phyloP scores from a whole-genome alignment of 2,113 vertebrate species.

The Scomber colias region DNA sequence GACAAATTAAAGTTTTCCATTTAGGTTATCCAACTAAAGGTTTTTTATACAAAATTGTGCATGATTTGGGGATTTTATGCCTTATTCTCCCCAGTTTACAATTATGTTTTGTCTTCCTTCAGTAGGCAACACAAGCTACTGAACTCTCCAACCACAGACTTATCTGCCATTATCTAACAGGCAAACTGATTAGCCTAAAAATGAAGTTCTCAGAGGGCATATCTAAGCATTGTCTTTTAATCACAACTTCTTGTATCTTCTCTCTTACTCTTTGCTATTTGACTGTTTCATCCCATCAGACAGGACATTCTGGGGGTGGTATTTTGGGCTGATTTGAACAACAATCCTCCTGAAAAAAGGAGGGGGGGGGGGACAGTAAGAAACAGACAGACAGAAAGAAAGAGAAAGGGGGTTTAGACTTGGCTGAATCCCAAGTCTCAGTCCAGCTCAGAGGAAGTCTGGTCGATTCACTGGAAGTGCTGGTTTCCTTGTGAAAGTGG shows the following conservation, averaged over 20 bases:
- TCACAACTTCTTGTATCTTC: conserved; percentile 34
- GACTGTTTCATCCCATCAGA: conserved; percentile 30
- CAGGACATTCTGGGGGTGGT: neutral
- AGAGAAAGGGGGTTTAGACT: conserved; percentile 38
- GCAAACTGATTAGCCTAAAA: conserved; percentile 40
- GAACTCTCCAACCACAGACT: conserved; percentile 19
- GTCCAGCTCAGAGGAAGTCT: conserved; percentile 76
- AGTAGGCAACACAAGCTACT: conserved; percentile 18
- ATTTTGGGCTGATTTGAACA: conserved; percentile 12
- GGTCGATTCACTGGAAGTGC: conserved; percentile 66
- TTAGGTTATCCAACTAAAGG: neutral
- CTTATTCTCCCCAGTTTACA: neutral
- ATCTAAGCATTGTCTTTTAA: conserved; percentile 51
- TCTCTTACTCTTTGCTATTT: conserved; percentile 9
- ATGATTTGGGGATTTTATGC: neutral
- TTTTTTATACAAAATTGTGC: neutral
- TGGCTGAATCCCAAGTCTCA: conserved; percentile 64
- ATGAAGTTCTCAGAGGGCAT: conserved; percentile 23
- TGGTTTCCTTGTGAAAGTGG: conserved; percentile 82
- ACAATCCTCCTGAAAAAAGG: conserved; percentile 27
- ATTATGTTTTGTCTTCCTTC: neutral
- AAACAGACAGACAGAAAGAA: conserved; percentile 26
- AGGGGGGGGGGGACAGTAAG: conserved; percentile 12
- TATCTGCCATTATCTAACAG: conserved; percentile 53
- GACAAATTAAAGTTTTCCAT: neutral